Conservation (phyloP, 30 jellyfish, hydroid and myxozoan species). For the Aurelia aurita region DNA sequence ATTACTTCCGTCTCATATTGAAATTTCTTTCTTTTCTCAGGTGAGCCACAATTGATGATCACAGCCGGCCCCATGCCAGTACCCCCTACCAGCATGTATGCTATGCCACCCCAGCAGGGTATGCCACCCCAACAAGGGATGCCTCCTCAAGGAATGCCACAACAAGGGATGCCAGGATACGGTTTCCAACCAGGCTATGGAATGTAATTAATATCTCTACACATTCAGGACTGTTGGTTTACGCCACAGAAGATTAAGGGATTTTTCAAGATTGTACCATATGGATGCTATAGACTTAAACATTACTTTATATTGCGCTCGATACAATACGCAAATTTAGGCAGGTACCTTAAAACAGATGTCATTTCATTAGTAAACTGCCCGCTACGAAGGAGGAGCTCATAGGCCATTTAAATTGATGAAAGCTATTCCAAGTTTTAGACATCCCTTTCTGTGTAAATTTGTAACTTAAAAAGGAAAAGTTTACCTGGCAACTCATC, state of each 20-base stretch:
- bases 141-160: slow-evolving; percentile 60
- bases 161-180: slow-evolving; percentile 31
- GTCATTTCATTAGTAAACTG: not conserved
- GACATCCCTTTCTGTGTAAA: too few relatives aligned
- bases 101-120: slow-evolving; percentile 90
- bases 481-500: too few relatives aligned
- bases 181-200: slow-evolving; percentile 89
- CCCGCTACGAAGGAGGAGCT: too few relatives aligned
- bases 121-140: slow-evolving; percentile 66
- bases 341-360: not conserved
- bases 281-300: slow-evolving; percentile 49
- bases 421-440: too few relatives aligned
- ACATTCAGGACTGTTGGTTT: not conserved
- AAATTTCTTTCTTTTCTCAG: slow-evolving; percentile 16
- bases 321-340: not conserved
- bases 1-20: too few relatives aligned
- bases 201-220: slow-evolving; percentile 30
- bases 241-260: slow-evolving; percentile 1
- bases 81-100: slow-evolving; percentile 89
- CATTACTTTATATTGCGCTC: slow-evolving; percentile 12
- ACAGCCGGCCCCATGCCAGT: slow-evolving; percentile 91
- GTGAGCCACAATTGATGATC: slow-evolving; percentile 91
- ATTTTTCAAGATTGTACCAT: slow-evolving; percentile 56
- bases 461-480: too few relatives aligned
- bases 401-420: too few relatives aligned